Percentiles rank a stretch among this genome's conserved stretches.
phyloP scores from a whole-genome alignment of 2,113 vertebrate genomes.

The Anhinga anhinga region DNA sequence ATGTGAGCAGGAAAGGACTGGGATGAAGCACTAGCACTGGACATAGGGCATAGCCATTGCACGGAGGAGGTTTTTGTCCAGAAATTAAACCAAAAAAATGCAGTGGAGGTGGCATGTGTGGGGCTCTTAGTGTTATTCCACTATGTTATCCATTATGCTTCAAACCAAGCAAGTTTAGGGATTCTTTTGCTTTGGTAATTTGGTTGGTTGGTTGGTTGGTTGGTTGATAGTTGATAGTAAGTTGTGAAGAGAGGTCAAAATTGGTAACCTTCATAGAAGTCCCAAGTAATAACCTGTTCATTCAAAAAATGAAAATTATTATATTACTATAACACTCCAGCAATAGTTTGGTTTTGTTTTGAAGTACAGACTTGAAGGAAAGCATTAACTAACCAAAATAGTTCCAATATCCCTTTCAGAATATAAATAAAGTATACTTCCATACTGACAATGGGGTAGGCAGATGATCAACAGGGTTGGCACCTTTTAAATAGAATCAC shows the following conservation, averaged over 20 bases:
- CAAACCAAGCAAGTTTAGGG: background rate
- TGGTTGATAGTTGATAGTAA: background rate
- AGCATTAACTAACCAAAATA: background rate
- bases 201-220: background rate
- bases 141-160: background rate
- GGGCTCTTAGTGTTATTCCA: background rate
- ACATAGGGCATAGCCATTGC: fast-evolving
- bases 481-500: conserved; percentile 39
- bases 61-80: background rate
- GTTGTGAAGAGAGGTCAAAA: background rate
- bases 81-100: background rate
- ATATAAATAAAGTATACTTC: background rate
- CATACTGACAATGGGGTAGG: background rate
- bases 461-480: conserved; percentile 13
- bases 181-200: background rate
- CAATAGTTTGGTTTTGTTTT: background rate
- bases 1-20: background rate
- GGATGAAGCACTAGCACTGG: background rate
- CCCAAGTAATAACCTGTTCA: background rate
- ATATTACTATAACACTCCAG: background rate
- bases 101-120: background rate
- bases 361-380: background rate
- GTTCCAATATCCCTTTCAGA: background rate
- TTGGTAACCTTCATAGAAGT: background rate
- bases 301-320: background rate